Conservation (phyloP, 2,888 invertebrate species). For the Synergus umbraculus region DNA sequence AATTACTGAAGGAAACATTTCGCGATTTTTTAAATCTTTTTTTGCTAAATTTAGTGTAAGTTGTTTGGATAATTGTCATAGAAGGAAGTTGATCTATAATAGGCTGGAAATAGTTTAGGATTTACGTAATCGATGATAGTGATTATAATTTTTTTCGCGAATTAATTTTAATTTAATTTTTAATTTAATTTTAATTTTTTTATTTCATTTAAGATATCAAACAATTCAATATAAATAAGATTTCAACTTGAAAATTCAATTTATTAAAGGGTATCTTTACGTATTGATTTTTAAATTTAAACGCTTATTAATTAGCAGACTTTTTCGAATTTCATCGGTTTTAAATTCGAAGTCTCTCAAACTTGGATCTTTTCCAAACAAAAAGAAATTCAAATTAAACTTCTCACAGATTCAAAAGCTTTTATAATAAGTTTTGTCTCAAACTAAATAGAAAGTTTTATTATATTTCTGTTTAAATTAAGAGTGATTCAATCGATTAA, state of each 20-base stretch:
- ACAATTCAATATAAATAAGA: no score
- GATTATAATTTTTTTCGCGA: no score
- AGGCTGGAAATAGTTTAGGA: conserved; percentile 31
- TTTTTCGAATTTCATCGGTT: background rate
- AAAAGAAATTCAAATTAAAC: background rate
- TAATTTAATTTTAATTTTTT: no score
- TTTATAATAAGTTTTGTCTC: background rate
- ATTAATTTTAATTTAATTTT: no score
- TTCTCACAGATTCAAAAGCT: background rate
- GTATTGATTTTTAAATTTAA: background rate
- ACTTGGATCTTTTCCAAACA: background rate
- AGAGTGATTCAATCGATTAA: background rate
- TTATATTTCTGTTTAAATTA: background rate
- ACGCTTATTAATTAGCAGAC: background rate
- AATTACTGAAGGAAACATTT: background rate
- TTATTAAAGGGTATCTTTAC: background rate
- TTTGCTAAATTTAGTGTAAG: conserved; percentile 23
- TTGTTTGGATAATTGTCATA: conserved; percentile 13
- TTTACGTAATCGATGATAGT: conserved; percentile 21
- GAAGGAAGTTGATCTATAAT: conserved; percentile 22
- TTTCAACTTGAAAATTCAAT: no score
- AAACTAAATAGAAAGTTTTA: background rate
- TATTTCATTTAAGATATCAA: no score
- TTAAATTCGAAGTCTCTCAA: background rate
- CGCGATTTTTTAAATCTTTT: background rate